phyloP scores from a whole-genome alignment of 2,888 invertebrate species.

The Ophraella communa region DNA sequence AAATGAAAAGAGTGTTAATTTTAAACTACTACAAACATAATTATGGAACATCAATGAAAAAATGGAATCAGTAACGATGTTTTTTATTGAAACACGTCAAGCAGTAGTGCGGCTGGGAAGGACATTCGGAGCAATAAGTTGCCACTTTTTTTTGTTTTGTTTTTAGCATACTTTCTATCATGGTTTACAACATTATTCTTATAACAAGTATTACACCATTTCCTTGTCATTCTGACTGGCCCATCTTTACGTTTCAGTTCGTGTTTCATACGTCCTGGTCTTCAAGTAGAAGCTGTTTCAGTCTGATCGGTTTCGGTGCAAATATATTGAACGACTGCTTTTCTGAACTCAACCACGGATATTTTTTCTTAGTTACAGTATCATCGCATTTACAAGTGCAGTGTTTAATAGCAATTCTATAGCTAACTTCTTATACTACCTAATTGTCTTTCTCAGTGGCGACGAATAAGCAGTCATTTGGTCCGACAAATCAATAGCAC shows the following conservation, averaged over 20 bases:
- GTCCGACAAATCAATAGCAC: neutral
- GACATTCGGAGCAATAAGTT: neutral
- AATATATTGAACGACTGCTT: neutral
- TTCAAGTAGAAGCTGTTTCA: neutral
- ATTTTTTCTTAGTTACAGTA: neutral
- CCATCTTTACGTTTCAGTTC: slow-evolving; percentile 4
- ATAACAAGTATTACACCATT: neutral
- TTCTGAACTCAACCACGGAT: neutral
- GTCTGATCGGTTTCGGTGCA: neutral
- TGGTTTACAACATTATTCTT: neutral
- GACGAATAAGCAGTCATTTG: neutral
- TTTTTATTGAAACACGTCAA: neutral
- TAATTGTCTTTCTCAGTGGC: neutral
- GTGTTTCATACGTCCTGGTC: neutral
- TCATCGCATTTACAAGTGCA: neutral
- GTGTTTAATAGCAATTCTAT: neutral
- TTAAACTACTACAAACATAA: neutral
- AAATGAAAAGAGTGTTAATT: neutral
- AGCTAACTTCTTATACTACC: neutral
- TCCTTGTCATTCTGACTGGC: neutral
- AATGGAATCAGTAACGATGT: neutral
- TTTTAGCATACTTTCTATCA: neutral
- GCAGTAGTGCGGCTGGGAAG: neutral
- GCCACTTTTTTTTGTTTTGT: neutral
- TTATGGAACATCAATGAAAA: neutral